These are phyloP conservation scores for Drepana falcataria DNA, from an alignment of 2,888 invertebrate genomes.

Conservation along the genomic window DNA sequence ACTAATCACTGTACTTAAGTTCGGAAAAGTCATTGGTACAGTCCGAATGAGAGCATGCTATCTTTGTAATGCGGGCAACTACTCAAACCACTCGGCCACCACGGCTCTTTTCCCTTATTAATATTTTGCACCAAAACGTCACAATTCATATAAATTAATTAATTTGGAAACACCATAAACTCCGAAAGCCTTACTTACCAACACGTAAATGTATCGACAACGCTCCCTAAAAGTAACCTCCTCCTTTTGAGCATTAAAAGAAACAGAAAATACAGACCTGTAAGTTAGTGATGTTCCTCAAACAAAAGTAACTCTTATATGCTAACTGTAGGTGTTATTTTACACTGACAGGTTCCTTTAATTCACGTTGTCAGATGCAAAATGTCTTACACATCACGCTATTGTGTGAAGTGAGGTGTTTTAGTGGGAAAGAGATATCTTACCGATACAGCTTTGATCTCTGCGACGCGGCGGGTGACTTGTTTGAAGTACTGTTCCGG, in stretches of 20 bases:
- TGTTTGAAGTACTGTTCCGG: conserved; percentile 97
- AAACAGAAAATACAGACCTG: conserved; percentile 68
- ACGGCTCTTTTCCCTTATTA: no score
- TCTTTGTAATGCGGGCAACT: no score
- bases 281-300: conserved; percentile 72
- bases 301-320: conserved; percentile 27
- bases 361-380: conserved; percentile 28
- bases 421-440: conserved; percentile 34
- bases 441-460: conserved; percentile 93
- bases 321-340: conserved; percentile 18
- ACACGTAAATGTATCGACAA: conserved; percentile 50
- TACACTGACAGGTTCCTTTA: conserved; percentile 21
- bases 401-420: conserved; percentile 19
- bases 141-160: not conserved
- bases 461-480: conserved; percentile 91
- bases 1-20: no score
- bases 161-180: conserved; percentile 61
- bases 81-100: no score
- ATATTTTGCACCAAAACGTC: no score
- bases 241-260: conserved; percentile 70
- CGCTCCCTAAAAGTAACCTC: conserved; percentile 69
- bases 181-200: conserved; percentile 58
- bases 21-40: no score
- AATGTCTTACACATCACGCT: no score
- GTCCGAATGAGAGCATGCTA: no score